Percentiles rank a stretch among this genome's conserved stretches.
Conservation (phyloP, 2,888 invertebrate species). For the Epiblema foenella region DNA sequence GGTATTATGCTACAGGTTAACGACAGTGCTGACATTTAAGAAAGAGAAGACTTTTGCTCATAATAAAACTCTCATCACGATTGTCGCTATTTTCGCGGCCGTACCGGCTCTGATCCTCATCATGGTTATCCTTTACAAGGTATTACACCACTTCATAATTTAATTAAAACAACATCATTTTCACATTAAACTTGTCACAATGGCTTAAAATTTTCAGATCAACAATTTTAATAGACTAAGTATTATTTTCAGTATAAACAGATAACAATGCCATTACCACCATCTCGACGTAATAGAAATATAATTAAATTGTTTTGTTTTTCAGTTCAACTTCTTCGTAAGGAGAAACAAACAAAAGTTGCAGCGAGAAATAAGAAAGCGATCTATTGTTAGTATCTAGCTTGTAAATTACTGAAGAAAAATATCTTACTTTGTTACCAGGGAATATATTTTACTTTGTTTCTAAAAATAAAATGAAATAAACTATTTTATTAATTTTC, state of each 20-base stretch:
- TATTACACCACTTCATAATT: constrained; percentile 42
- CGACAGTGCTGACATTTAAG: constrained; percentile 49
- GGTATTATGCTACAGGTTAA: constrained; percentile 53
- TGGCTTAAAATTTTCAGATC: too few species aligned
- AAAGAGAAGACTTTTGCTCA: constrained; percentile 53
- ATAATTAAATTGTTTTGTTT: constrained; percentile 38
- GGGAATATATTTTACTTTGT: too few species aligned
- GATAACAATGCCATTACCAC: too few species aligned
- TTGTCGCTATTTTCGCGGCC: constrained; percentile 55
- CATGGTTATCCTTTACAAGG: constrained; percentile 57
- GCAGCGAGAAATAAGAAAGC: constrained; percentile 57
- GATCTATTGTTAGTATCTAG: constrained; percentile 60
- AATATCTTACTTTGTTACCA: too few species aligned
- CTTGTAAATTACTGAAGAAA: not conserved
- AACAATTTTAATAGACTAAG: too few species aligned
- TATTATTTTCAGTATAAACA: too few species aligned
- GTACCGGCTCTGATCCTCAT: constrained; percentile 55
- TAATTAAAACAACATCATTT: too few species aligned
- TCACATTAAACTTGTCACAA: too few species aligned
- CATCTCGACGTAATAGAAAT: too few species aligned
- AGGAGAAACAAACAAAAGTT: constrained; percentile 64
- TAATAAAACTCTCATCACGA: constrained; percentile 55
- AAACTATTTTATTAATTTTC: too few species aligned
- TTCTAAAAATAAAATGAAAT: too few species aligned
- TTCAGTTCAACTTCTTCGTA: constrained; percentile 71